Conservation (phyloP, 2,113 vertebrate species). For the Orthonyx spaldingii region DNA sequence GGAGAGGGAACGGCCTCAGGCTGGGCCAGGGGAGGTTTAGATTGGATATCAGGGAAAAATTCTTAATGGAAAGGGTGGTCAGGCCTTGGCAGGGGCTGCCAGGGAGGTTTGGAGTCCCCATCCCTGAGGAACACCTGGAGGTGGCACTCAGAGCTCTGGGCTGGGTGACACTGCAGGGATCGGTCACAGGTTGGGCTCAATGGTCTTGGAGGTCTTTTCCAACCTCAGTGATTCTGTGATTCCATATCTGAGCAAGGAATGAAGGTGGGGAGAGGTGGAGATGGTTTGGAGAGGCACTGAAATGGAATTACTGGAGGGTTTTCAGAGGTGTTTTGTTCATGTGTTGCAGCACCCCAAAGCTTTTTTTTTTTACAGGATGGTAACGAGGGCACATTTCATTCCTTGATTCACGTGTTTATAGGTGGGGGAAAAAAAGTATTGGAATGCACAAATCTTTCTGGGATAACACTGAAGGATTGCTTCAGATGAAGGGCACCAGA, state of each 20-base stretch:
- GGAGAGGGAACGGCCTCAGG: fast-evolving
- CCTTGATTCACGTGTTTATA: background rate
- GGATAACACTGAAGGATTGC: background rate
- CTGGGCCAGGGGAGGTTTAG: background rate
- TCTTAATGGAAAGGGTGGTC: fast-evolving
- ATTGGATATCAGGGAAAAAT: background rate
- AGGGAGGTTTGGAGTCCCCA: background rate
- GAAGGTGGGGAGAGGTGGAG: background rate
- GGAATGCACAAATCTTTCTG: background rate
- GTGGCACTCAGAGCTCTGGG: background rate
- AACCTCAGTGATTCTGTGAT: background rate
- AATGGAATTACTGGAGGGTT: fast-evolving
- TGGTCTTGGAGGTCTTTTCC: fast-evolving
- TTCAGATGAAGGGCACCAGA: background rate
- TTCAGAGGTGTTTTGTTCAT: background rate
- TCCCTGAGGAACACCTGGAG: fast-evolving
- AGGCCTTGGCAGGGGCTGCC: fast-evolving
- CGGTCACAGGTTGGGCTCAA: fast-evolving
- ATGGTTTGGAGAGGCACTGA: background rate
- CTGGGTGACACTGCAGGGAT: background rate
- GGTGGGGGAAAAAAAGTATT: too few relatives aligned
- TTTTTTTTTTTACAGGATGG: background rate
- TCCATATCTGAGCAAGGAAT: fast-evolving
- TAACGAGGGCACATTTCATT: background rate
- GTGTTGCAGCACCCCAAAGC: background rate